A percentile compares a stretch with the other conserved stretches of the same genome.
These are phyloP conservation scores for Poeciliopsis prolifica DNA, from an alignment of 2,113 vertebrate species.

Conservation along the genomic window DNA sequence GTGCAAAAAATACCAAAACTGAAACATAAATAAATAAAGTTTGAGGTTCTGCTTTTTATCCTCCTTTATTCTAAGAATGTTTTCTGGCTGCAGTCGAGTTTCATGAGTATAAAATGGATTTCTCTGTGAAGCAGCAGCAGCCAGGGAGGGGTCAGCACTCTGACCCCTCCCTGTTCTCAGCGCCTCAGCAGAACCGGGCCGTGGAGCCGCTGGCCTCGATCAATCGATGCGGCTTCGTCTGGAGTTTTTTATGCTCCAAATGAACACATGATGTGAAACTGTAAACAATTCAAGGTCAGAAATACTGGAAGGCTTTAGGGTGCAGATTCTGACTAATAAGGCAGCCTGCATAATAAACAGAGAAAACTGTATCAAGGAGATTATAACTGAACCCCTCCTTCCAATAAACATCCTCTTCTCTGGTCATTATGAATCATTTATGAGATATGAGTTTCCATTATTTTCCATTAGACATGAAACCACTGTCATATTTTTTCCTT, in stretches of 20 bases:
- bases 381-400: conserved; percentile 11
- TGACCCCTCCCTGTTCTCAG: conserved; percentile 14
- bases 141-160: too few relatives aligned
- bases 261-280: conserved; percentile 1
- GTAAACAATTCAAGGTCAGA: conserved; percentile 9
- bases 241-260: conserved; percentile 20
- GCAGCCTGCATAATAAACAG: conserved; percentile 8
- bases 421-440: conserved; percentile 52
- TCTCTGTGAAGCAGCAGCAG: conserved; percentile 6
- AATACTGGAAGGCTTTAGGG: background rate
- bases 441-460: conserved; percentile 37
- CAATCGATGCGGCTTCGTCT: conserved; percentile 18
- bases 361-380: conserved; percentile 34
- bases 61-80: background rate
- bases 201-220: background rate
- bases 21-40: too few relatives aligned
- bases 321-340: background rate
- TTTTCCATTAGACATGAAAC: conserved; percentile 10
- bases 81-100: background rate
- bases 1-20: too few relatives aligned
- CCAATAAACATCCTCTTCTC: conserved; percentile 14
- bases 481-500: background rate
- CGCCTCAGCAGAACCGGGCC: conserved; percentile 1
- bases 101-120: background rate
- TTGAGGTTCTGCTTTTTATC: too few relatives aligned